Base-by-base conservation (phyloP, 92 coral and sea anemone species). In the Umimayanthus chanpuru region DNA sequence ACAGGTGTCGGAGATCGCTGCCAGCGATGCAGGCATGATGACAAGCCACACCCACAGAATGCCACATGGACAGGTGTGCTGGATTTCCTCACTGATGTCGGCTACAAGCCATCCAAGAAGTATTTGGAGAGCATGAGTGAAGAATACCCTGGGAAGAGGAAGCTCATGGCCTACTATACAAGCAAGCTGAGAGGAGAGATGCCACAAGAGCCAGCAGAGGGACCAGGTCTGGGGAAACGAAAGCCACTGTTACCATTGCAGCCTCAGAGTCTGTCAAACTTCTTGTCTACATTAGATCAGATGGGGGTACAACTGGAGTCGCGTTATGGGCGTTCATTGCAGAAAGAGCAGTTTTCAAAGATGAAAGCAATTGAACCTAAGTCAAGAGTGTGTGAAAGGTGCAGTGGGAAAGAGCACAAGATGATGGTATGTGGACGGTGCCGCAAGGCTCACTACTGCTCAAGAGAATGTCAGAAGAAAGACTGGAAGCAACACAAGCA, bases 401-500 rank as follows among this genome's bases (percentile, higher is more conserved):
- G 96, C 73, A 91, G 87, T 1, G 91, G 73, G 36, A 91, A 40
- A 15, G 90, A 91, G 23, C 76, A 78, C 88, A 94, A 94, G 55
- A 94, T 92, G 86, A 89, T 84, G 94, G 88, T 86, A 28, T 94
- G 97, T 53, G 93, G 90, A 25, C 92, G 79, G 36, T 94, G 97
- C 76, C 86, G 88, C n/a, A 76, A 87, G 74, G 85, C 91, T 21
- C 92, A 85, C 65, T 94, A 94, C 86, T 94, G 97, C 79, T 92
- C 95, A 6, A 81, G 91, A 36, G 90, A 92, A 79, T 94, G 97
- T 73, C 95, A 94, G 90, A 94, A 91, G 80, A 89, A 88, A 41
- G 91, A 94, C 89, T 94, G 97, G 97, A 94, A 94, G 83, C 88
- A 86, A 29, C 97, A 94, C 90, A 94, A 94, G 92, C 91, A 81